Evolutionary conservation across 2,888 invertebrate species (phyloP).

Genomic region (Sarcophaga rosellei): DNA sequence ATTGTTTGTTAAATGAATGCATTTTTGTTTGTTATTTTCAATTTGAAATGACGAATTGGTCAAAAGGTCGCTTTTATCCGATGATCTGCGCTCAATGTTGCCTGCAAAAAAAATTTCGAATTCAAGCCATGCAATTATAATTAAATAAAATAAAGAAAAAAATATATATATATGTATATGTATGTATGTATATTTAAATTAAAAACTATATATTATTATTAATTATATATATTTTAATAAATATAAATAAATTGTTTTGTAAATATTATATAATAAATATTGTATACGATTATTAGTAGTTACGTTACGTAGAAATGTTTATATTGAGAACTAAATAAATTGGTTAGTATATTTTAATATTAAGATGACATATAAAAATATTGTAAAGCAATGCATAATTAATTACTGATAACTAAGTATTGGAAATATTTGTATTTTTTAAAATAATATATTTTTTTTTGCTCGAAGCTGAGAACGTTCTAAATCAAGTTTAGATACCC

Average conservation of each 20-base stretch:
- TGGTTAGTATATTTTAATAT: too few species aligned
- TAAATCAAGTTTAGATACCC: too few species aligned
- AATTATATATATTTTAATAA: not conserved
- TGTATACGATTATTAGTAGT: too few species aligned
- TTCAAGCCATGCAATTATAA: slow-evolving; percentile 81
- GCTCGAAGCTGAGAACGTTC: too few species aligned
- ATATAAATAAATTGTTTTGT: not conserved
- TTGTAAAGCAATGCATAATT: too few species aligned
- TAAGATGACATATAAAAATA: too few species aligned
- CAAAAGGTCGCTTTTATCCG: slow-evolving; percentile 81
- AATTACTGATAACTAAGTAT: too few species aligned
- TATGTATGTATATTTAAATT: not conserved
- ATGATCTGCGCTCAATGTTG: slow-evolving; percentile 81
- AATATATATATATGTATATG: not conserved
- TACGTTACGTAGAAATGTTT: too few species aligned
- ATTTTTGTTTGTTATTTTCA: slow-evolving; percentile 80
- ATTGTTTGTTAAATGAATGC: slow-evolving; percentile 81
- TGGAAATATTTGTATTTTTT: too few species aligned
- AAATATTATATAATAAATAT: not conserved
- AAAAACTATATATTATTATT: not conserved
- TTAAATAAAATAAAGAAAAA: slow-evolving; percentile 66
- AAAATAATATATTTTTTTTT: too few species aligned
- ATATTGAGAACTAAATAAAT: too few species aligned
- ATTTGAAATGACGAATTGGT: slow-evolving; percentile 80
- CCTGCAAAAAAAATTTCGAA: slow-evolving; percentile 81